Evolutionary conservation across 2,113 vertebrate genomes (phyloP).

Genomic region (Halichoeres trimaculatus): DNA sequence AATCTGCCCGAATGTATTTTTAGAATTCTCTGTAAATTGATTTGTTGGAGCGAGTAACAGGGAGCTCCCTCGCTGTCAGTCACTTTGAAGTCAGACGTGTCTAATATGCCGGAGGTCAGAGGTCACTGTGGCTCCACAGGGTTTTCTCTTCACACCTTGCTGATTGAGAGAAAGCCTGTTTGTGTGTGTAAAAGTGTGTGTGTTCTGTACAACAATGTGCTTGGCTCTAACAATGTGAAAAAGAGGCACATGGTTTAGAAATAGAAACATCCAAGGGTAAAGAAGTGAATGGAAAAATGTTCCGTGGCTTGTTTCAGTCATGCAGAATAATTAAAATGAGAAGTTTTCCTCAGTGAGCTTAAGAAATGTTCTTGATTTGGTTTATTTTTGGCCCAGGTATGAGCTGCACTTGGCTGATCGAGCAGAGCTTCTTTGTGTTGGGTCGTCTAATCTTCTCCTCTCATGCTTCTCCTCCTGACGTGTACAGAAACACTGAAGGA

Average conservation of each 20-base stretch:
- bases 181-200: background rate
- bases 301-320: background rate
- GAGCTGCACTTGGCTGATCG: background rate
- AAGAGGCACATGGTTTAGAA: too few species aligned
- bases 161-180: background rate
- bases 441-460: background rate
- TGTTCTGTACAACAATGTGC: background rate
- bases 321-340: background rate
- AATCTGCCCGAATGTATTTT: background rate
- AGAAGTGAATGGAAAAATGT: too few species aligned
- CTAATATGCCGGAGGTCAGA: background rate
- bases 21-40: background rate
- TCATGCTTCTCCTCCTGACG: background rate
- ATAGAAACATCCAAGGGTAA: too few species aligned
- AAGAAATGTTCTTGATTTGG: background rate
- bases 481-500: background rate
- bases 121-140: background rate
- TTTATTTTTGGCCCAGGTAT: background rate
- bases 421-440: background rate
- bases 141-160: constrained; percentile 8
- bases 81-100: background rate
- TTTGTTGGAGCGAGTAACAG: background rate
- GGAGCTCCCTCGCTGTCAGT: background rate
- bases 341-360: background rate
- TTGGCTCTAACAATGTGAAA: background rate